Conservation (phyloP, 1,140 invertebrate genomes). For the Cotesia typhae region DNA sequence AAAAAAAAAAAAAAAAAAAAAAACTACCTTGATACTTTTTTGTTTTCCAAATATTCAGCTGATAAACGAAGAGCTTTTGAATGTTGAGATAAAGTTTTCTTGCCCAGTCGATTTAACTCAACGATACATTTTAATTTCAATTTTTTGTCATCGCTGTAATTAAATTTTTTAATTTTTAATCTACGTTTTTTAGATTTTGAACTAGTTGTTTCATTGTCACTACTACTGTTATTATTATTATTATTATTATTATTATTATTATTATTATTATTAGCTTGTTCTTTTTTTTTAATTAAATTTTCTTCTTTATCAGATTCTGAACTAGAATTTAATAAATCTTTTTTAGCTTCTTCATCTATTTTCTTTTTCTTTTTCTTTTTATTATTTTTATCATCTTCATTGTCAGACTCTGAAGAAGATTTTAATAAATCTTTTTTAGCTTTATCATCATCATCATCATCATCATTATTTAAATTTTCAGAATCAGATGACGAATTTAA, state of each 20-base stretch:
- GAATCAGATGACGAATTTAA: conserved; percentile 1
- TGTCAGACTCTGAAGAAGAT: conserved; percentile 1
- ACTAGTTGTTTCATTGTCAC: conserved; percentile 22
- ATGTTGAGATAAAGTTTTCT: conserved; percentile 43
- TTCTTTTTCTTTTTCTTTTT: conserved; percentile 2
- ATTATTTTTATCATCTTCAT: neutral
- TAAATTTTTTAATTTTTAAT: conserved; percentile 36
- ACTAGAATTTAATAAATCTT: neutral
- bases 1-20: conserved; percentile 15
- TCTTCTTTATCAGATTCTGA: conserved; percentile 1
- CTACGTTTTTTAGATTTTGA: conserved; percentile 30
- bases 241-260: too few species aligned
- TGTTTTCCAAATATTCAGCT: conserved; percentile 48
- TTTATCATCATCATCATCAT: neutral
- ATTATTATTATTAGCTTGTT: too few species aligned
- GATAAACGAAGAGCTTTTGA: conserved; percentile 47
- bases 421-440: too few species aligned
- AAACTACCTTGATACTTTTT: conserved; percentile 49
- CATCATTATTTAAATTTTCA: neutral
- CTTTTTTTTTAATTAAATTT: neutral
- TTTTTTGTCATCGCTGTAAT: conserved; percentile 46
- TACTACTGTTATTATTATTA: neutral
- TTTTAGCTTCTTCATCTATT: neutral
- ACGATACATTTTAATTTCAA: conserved; percentile 45
- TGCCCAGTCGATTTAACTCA: conserved; percentile 41